These are phyloP conservation scores for Malaclemys terrapin DNA, from an alignment of 2,113 vertebrate genomes.

Conservation along the genomic window DNA sequence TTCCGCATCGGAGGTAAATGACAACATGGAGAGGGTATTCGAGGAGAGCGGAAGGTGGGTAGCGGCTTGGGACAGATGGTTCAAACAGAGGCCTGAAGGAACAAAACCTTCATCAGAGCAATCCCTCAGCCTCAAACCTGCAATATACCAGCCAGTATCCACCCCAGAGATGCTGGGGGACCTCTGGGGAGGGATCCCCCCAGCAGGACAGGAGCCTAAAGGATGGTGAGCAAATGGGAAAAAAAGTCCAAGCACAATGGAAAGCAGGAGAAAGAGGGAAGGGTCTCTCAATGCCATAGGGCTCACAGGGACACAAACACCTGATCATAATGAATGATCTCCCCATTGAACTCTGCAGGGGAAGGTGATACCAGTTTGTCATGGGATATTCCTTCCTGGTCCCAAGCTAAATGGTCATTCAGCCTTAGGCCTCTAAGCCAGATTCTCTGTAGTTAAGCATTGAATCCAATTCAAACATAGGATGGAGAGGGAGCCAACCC, in stretches of 20 bases:
- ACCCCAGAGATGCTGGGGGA: not conserved
- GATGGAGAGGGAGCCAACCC: not conserved
- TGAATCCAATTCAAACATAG: not conserved
- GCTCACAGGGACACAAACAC: not conserved
- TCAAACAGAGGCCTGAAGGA: not conserved
- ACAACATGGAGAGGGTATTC: not conserved
- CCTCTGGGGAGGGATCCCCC: not conserved
- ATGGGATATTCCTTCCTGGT: not conserved
- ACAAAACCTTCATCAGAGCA: not conserved
- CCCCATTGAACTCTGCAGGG: not conserved
- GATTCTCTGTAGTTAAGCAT: not conserved
- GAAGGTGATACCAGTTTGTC: not conserved
- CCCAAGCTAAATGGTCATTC: not conserved
- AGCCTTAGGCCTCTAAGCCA: not conserved
- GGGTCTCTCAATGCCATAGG: not conserved
- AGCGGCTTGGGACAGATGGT: not conserved
- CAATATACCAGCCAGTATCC: not conserved
- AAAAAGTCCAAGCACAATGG: not conserved
- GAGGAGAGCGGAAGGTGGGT: not conserved
- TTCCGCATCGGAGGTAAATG: not conserved
- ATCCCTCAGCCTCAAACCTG: not conserved
- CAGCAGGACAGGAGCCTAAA: not conserved
- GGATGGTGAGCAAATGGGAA: not conserved
- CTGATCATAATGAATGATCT: not conserved
- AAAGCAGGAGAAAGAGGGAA: not conserved